Conservation (phyloP, 2,888 invertebrate species). For the Dicycla oo region DNA sequence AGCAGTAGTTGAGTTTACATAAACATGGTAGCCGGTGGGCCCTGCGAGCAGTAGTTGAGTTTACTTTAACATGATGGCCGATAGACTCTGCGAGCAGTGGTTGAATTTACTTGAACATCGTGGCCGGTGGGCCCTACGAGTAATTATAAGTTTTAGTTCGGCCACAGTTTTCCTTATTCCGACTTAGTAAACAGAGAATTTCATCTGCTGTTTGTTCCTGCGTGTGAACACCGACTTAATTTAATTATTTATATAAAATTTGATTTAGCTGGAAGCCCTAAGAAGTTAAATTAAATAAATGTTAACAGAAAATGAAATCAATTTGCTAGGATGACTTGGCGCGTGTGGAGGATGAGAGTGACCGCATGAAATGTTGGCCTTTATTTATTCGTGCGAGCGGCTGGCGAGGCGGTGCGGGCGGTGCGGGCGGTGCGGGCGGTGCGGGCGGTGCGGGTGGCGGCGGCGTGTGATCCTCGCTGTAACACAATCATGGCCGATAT, state of each 20-base stretch:
- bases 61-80: no score
- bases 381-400: slow-evolving; percentile 18
- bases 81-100: no score
- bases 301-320: slow-evolving; percentile 29
- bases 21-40: no score
- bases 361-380: slow-evolving; percentile 23
- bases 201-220: slow-evolving; percentile 3
- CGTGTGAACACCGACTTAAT: background rate
- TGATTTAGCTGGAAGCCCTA: background rate
- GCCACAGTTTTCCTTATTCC: no score
- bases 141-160: no score
- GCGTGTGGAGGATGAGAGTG: slow-evolving; percentile 31
- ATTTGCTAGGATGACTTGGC: slow-evolving; percentile 10
- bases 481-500: slow-evolving; percentile 42
- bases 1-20: no score
- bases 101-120: no score
- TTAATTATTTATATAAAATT: background rate
- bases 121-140: no score
- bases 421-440: background rate
- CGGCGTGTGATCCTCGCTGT: slow-evolving; percentile 4
- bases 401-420: background rate
- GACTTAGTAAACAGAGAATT: background rate
- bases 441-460: background rate
- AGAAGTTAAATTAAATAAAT: slow-evolving; percentile 17
- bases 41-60: background rate